Base-by-base conservation (phyloP, 1,140 invertebrate species). In the Polyergus mexicanus region DNA sequence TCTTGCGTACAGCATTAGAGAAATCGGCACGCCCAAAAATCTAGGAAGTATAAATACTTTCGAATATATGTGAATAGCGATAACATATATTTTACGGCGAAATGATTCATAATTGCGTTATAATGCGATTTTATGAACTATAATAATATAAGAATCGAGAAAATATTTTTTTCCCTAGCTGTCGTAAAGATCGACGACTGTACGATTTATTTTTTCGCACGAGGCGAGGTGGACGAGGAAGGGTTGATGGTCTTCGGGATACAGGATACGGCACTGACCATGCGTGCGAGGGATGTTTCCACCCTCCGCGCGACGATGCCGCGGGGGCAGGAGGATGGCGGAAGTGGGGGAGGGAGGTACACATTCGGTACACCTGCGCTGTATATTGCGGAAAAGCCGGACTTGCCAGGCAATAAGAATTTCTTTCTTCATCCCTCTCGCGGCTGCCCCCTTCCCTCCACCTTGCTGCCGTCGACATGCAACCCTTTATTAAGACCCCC, bases 381-480 rank as follows among this genome's bases (percentile, higher is more conserved):
- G 92, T 94, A 94, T 94, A 94, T 95, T 95, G 93, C 94, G 93
- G 93, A 95, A 94, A 93, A 92, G 91, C 94, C 91, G 92, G 92
- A 94, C 93, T 94, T 91, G 90, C 93, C 91, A 93, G 90, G 92
- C 92, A 94, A 94, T 94, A 94, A 94, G 93, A 94, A 93, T 94
- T 94, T 92, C 92, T 92, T 94, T 93, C 89, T 91, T 92, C 91
- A 87, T 92, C 89, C 91, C 80, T 88, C 86, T 88, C 86, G 58
- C 56, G 62, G 87, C 88, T 89, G 72, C 75, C 90, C 69, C 69
- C 87, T 56, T 51, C 65, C 35, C 75, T 65, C 60, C 54, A 28
- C 62, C 85, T 32, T 32, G 28, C 74, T 32, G 28, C 74, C 76
- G 66, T 84, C 81, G 84, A 66, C 78, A 71, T 58, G 86, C 88